phyloP scores from a whole-genome alignment of 2,113 vertebrate species.

The Aphyosemion australe region DNA sequence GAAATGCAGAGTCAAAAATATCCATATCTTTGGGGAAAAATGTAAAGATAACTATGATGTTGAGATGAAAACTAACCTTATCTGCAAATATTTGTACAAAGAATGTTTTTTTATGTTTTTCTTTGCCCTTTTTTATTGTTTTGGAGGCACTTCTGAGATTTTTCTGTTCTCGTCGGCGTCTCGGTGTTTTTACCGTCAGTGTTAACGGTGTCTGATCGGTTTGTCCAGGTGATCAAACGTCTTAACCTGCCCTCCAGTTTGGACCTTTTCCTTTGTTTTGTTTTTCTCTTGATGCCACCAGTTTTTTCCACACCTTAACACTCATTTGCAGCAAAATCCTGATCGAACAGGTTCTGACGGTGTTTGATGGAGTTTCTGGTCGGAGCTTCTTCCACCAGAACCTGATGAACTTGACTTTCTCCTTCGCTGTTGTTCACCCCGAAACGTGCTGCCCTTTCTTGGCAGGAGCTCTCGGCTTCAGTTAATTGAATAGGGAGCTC shows the following conservation, averaged over 20 bases:
- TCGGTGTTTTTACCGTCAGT: constrained; percentile 72
- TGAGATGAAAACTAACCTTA: constrained; percentile 75
- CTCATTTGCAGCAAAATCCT: constrained; percentile 49
- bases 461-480: constrained; percentile 32
- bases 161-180: constrained; percentile 50
- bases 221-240: constrained; percentile 33
- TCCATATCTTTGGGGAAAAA: constrained; percentile 58
- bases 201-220: constrained; percentile 67
- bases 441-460: constrained; percentile 34
- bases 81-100: constrained; percentile 79
- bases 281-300: neutral
- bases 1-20: constrained; percentile 72
- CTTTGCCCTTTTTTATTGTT: constrained; percentile 42
- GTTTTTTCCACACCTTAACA: constrained; percentile 15
- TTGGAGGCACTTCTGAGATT: constrained; percentile 4
- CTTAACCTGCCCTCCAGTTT: too few species aligned
- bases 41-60: constrained; percentile 49
- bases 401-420: neutral
- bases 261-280: constrained; percentile 2
- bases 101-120: constrained; percentile 52
- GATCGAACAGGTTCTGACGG: constrained; percentile 17
- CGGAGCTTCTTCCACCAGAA: constrained; percentile 6
- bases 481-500: constrained; percentile 41
- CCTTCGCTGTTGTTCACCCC: constrained; percentile 14
- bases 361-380: constrained; percentile 17